Evolutionary conservation across 2,113 vertebrate species (phyloP), one percentile per base, ranked within the genome.

Genomic region (pig (Sus scrofa)): DNA sequence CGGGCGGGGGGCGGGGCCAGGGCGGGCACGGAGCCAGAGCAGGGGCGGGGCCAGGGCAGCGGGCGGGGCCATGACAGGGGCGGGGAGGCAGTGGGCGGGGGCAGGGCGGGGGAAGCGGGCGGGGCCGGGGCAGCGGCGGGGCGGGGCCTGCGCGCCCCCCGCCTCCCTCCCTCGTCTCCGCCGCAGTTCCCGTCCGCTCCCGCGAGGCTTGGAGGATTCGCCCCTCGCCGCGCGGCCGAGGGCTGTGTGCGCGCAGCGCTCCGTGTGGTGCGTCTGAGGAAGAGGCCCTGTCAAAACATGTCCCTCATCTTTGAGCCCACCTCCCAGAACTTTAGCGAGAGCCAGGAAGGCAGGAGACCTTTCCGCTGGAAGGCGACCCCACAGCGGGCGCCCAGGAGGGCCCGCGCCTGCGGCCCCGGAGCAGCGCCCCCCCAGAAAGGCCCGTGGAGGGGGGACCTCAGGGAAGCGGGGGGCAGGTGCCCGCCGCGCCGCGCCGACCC

Each of bases 321-420:
- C 34, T 75, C 58, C 27, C 4, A 67, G 74, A 81, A 24, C n/a
- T 87, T 54, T 7, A 24, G 68, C 10, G 22, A 22, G 27, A 16
- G 19, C 34, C 58, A 39, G 13, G 54, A 60, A 14, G 32, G 24
- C 65, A 22, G 73, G 75, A 90, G 27, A 16, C 16, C 1, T 60
- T 68, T 92, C 37, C 30, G 12, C 39, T 58, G 26, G 3, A 16
- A 7, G 27, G 39, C 44, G 39, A 15, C 6, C 50, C 52, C 34
- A 1, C 32, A 82, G n/a, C 3, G 0, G 2, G 62, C 63, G 24
- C 18, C 7, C 10, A 1, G 34, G 0, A 32, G 0, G n/a, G 0
- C 67, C 2, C 0, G 1, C 0, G 0, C 0, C 0, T 5, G 0
- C 18, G 15, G 0, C 62, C 12, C n/a, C 70, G 13, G 18, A n/a